A percentile compares a stretch with the other conserved stretches of the same genome.
These are phyloP conservation scores for Lottia scabra DNA, from an alignment of 2,888 invertebrate species.

Conservation along the genomic window DNA sequence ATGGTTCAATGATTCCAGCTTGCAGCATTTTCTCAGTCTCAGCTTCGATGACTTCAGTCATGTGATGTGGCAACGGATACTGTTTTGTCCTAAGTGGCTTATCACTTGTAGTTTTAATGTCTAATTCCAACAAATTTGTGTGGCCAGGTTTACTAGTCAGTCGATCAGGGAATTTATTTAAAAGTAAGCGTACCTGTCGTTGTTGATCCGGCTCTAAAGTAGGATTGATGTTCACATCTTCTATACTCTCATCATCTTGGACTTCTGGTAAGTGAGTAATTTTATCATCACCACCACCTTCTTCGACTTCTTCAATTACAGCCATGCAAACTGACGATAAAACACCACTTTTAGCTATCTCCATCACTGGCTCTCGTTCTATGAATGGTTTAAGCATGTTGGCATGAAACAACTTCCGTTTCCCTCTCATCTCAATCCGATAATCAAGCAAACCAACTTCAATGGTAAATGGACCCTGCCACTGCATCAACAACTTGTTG, in stretches of 20 bases:
- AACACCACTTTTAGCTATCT: not conserved
- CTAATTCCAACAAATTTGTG: not conserved
- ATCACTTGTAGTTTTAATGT: not conserved
- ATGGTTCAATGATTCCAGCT: not conserved
- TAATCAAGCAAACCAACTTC: constrained; percentile 18
- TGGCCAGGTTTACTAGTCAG: not conserved
- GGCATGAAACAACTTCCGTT: constrained; percentile 13
- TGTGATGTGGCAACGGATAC: not conserved
- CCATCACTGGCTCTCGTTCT: not conserved
- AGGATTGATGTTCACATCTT: not conserved
- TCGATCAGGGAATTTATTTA: not conserved
- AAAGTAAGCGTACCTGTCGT: not conserved
- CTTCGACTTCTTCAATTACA: not conserved
- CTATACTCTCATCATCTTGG: not conserved
- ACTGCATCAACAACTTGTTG: constrained; percentile 28
- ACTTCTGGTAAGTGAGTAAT: too few species aligned
- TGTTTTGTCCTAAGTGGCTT: not conserved
- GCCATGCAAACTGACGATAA: not conserved
- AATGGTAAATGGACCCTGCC: constrained; percentile 28
- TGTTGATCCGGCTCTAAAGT: not conserved
- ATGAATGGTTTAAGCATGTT: constrained; percentile 19
- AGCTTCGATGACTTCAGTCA: not conserved
- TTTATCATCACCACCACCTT: too few species aligned
- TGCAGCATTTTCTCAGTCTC: not conserved
- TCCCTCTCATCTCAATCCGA: constrained; percentile 14